Percentiles rank a stretch among this genome's conserved stretches.
These are phyloP conservation scores for Orius insidiosus DNA, from an alignment of 1,140 invertebrate genomes.

Conservation along the genomic window DNA sequence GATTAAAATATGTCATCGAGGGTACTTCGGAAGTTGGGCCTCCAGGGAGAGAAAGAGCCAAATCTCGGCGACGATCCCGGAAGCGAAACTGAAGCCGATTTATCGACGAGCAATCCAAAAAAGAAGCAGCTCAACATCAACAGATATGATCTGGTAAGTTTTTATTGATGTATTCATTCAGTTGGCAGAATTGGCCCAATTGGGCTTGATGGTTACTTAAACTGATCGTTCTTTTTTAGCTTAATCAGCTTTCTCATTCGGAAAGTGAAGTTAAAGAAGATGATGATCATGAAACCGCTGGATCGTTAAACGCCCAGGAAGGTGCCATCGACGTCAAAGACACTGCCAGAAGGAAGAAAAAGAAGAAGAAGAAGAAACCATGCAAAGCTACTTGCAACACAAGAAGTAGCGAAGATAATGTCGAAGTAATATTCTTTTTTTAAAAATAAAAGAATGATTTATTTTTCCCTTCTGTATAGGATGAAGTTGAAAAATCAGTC, in stretches of 20 bases:
- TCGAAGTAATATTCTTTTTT: no score
- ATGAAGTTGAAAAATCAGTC: constrained; percentile 56
- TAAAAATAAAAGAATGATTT: no score
- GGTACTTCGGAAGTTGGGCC: constrained; percentile 22
- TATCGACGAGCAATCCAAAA: constrained; percentile 27
- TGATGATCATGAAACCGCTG: constrained; percentile 42
- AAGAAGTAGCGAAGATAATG: constrained; percentile 39
- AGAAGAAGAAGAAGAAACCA: constrained; percentile 44
- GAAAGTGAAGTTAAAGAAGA: constrained; percentile 51
- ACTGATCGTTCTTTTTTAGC: constrained; percentile 23
- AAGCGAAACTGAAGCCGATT: constrained; percentile 32
- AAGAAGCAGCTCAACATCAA: constrained; percentile 36
- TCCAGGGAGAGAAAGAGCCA: constrained; percentile 22
- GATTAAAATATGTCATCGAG: constrained; percentile 21
- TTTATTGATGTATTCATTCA: no score
- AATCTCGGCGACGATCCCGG: constrained; percentile 24
- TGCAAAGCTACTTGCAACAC: constrained; percentile 28
- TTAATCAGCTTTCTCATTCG: constrained; percentile 39
- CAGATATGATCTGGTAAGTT: constrained; percentile 42
- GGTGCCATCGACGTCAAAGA: constrained; percentile 25
- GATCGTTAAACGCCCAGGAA: constrained; percentile 28
- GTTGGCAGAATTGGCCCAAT: no score
- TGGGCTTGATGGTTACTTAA: background rate
- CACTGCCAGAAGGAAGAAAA: constrained; percentile 36
- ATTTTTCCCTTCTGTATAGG: constrained; percentile 31